phyloP scores from a whole-genome alignment of 2,797 vertebrate genomes.

The Epinephelus malabaricus region DNA sequence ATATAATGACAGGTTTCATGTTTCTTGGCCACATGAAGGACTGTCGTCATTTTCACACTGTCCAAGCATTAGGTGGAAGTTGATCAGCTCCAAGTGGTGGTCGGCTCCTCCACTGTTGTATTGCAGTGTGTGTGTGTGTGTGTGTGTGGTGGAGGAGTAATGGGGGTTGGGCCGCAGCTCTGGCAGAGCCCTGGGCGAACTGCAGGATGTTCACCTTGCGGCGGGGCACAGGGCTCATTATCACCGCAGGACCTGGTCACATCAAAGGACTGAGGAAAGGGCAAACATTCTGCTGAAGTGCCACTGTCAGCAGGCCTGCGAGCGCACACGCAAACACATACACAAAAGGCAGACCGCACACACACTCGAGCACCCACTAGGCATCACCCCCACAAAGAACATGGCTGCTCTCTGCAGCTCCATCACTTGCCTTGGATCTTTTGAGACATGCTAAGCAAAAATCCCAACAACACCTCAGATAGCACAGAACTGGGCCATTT shows the following conservation, averaged over 20 bases:
- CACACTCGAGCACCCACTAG: slow-evolving; percentile 52
- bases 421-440: slow-evolving; percentile 25
- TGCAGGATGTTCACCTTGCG: slow-evolving; percentile 85
- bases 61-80: slow-evolving; percentile 39
- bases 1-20: background rate
- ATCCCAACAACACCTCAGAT: background rate
- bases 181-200: slow-evolving; percentile 78
- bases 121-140: slow-evolving; percentile 18
- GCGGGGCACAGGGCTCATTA: slow-evolving; percentile 87
- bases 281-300: slow-evolving; percentile 91
- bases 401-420: slow-evolving; percentile 36
- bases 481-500: slow-evolving; percentile 5
- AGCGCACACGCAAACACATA: slow-evolving; percentile 62
- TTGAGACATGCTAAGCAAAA: slow-evolving; percentile 19
- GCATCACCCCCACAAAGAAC: slow-evolving; percentile 58
- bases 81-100: slow-evolving; percentile 52
- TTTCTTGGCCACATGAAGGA: slow-evolving; percentile 23
- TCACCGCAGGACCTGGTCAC: slow-evolving; percentile 89
- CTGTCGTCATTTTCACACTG: background rate
- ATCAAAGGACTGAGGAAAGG: slow-evolving; percentile 94
- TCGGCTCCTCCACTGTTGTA: slow-evolving; percentile 48
- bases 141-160: slow-evolving; percentile 29
- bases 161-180: slow-evolving; percentile 73
- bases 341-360: slow-evolving; percentile 68
- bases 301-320: slow-evolving; percentile 83